Conservation (phyloP, 2,888 invertebrate genomes). For the Dione vanillae region DNA sequence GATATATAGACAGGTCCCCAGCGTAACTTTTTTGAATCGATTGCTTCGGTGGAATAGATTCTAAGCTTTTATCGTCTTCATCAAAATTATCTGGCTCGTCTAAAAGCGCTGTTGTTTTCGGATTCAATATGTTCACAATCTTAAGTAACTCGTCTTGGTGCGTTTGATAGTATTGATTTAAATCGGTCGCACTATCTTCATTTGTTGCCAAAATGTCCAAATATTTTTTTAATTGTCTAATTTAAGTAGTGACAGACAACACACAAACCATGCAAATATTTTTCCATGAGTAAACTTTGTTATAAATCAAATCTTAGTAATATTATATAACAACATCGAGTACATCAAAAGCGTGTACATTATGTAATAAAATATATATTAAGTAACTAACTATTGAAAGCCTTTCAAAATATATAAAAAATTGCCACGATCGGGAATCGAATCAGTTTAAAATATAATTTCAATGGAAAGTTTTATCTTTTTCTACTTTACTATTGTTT, state of each 20-base stretch:
- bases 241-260: conserved; percentile 52
- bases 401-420: background rate
- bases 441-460: background rate
- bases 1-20: conserved; percentile 70
- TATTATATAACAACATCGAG: conserved; percentile 42
- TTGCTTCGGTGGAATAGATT: conserved; percentile 56
- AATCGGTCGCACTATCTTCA: conserved; percentile 71
- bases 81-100: conserved; percentile 70
- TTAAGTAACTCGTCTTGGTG: conserved; percentile 75
- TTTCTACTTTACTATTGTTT: too few species aligned
- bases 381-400: background rate
- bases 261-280: conserved; percentile 82
- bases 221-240: conserved; percentile 83
- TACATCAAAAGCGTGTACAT: conserved; percentile 37
- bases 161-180: conserved; percentile 71
- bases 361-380: background rate
- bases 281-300: conserved; percentile 67
- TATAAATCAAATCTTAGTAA: conserved; percentile 33
- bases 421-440: background rate
- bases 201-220: conserved; percentile 85
- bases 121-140: conserved; percentile 69
- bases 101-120: conserved; percentile 67
- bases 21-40: conserved; percentile 66
- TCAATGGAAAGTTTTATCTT: too few species aligned
- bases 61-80: conserved; percentile 69